Percentiles rank a stretch among this genome's conserved stretches.
phyloP scores from a whole-genome alignment of 1,140 invertebrate genomes.

The Bicyclus anynana region DNA sequence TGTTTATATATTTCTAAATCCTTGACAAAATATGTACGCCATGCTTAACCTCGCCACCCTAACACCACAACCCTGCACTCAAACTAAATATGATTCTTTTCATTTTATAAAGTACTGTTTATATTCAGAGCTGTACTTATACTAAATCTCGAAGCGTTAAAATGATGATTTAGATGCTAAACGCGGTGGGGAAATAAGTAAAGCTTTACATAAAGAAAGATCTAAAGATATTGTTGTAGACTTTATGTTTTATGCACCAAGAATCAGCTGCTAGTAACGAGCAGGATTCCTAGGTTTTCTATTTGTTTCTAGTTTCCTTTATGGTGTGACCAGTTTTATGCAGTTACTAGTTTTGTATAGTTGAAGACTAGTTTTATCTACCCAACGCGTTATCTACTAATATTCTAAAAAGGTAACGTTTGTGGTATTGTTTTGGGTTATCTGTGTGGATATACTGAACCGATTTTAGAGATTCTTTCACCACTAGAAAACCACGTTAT shows the following conservation, averaged over 20 bases:
- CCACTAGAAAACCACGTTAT: too few species aligned
- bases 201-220: neutral
- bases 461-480: too few species aligned
- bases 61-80: neutral
- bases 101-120: slow-evolving; percentile 17
- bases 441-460: too few species aligned
- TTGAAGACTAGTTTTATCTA: too few species aligned
- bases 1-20: neutral
- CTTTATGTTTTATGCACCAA: neutral
- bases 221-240: neutral
- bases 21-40: neutral
- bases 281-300: neutral
- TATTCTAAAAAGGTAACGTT: too few species aligned
- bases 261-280: neutral
- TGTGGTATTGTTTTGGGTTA: too few species aligned
- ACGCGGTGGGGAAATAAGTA: slow-evolving; percentile 1
- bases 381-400: too few species aligned
- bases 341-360: neutral
- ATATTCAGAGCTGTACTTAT: slow-evolving; percentile 1
- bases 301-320: neutral
- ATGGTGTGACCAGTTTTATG: neutral
- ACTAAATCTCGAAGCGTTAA: slow-evolving; percentile 5
- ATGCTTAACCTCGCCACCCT: neutral
- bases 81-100: slow-evolving; percentile 21
- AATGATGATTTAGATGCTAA: slow-evolving; percentile 11